Evolutionary conservation across 2,113 vertebrate species (phyloP), one percentile per base, ranked within the genome.

Genomic region (Brachypteracias leptosomus): DNA sequence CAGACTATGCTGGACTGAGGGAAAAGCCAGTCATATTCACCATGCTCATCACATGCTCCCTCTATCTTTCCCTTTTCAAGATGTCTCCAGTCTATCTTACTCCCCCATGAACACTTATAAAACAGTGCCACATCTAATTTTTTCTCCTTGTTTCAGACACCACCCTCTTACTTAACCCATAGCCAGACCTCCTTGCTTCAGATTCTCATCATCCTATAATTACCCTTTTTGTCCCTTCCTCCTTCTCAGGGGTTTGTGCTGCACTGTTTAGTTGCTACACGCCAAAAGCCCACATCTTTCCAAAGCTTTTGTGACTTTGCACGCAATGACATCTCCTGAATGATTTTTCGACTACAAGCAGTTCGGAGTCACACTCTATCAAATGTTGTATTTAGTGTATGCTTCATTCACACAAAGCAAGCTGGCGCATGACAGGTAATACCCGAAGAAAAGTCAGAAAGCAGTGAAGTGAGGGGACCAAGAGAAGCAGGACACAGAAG

Each of bases 1-100:
- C 49, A 88, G 22, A 46, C n/a, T 38, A 11, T 36, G 36, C 44
- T 79, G 51, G 72, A 35, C 4, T 16, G 31, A 16, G 9, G n/a
- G 20, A 57, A 85, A 76, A 68, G 57, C 18, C 31, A 40, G 22
- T 21, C 21, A 29, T 1, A 2, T 17, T 26, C 54, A 72, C 44
- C 8, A 24, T 5, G 15, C 65, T 55, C 0, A 0, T 29, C n/a
- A 71, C 26, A 13, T 10, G 57, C 15, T 62, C 71, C 28, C 44
- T 40, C 25, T 61, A 3, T 28, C 33, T n/a, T n/a, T 57, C 63
- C 16, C 16, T 70, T 92, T 90, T 40, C 28, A 84, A 92, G 68
- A 49, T 33, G 4, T 13, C 33, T 94, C 77, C 84, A 66, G 55
- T 21, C 59, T 58, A 31, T 28, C 20, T 63, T 18, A 65, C 16